These are phyloP conservation scores for Amorpha juglandis DNA, from an alignment of 2,888 invertebrate species.

Conservation along the genomic window DNA sequence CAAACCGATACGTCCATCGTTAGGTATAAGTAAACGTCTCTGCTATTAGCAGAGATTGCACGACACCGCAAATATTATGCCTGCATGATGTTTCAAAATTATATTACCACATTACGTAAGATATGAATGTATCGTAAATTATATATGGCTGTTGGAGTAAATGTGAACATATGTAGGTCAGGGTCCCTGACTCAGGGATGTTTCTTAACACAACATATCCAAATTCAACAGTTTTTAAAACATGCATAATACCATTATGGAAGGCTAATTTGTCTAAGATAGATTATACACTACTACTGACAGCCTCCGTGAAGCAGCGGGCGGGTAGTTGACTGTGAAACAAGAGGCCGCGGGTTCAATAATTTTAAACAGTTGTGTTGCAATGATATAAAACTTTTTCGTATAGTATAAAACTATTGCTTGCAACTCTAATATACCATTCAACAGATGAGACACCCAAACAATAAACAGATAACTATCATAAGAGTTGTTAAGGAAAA, in stretches of 20 bases:
- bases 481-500: neutral
- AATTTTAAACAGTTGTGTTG: no score
- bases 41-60: slow-evolving; percentile 13
- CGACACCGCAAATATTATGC: slow-evolving; percentile 18
- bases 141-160: neutral
- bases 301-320: no score
- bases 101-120: slow-evolving; percentile 11
- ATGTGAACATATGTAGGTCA: neutral
- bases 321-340: no score
- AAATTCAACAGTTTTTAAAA: no score
- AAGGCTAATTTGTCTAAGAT: no score
- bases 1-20: neutral
- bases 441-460: no score
- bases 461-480: no score
- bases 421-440: no score
- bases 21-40: neutral
- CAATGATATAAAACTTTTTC: no score
- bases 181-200: neutral
- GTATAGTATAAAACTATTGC: no score
- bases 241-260: neutral
- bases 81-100: slow-evolving; percentile 5
- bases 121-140: slow-evolving; percentile 6
- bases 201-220: neutral
- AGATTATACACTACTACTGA: no score
- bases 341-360: no score